These are phyloP conservation scores for Diachasmimorpha longicaudata DNA, from an alignment of 1,140 invertebrate species.

Conservation along the genomic window DNA sequence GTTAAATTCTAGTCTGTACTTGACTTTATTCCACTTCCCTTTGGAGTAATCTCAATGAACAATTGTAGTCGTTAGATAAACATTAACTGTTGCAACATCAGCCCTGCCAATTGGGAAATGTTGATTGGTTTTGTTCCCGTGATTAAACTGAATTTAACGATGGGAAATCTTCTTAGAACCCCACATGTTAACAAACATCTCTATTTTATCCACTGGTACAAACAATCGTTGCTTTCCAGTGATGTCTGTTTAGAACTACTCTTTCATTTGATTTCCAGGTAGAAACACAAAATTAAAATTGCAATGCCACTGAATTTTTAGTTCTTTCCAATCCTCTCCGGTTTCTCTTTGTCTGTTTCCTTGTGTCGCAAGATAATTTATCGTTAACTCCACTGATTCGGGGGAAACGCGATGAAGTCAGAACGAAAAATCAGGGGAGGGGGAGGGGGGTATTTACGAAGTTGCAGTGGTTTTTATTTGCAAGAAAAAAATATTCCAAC, in stretches of 20 bases:
- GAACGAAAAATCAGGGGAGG: neutral
- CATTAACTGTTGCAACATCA: neutral
- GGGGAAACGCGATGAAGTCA: neutral
- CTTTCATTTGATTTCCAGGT: neutral
- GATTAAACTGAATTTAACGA: neutral
- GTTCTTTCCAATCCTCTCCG: neutral
- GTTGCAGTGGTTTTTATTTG: neutral
- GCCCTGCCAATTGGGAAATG: neutral
- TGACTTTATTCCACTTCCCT: too few relatives aligned
- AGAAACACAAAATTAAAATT: neutral
- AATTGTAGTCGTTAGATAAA: too few relatives aligned
- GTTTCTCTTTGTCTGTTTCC: neutral
- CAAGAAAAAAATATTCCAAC: too few relatives aligned
- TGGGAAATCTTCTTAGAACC: neutral
- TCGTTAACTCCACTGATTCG: neutral
- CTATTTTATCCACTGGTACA: neutral
- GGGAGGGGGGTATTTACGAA: neutral
- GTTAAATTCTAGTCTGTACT: too few relatives aligned
- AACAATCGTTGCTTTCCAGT: neutral
- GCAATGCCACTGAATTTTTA: neutral
- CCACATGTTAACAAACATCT: neutral
- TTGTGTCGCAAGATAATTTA: neutral
- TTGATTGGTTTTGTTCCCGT: neutral
- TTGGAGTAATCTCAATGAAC: too few relatives aligned
- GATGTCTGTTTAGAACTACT: neutral